Evolutionary conservation across 2,888 invertebrate genomes (phyloP), one percentile per base, ranked within the genome.

Genomic region (Steinernema carpocapsae): DNA sequence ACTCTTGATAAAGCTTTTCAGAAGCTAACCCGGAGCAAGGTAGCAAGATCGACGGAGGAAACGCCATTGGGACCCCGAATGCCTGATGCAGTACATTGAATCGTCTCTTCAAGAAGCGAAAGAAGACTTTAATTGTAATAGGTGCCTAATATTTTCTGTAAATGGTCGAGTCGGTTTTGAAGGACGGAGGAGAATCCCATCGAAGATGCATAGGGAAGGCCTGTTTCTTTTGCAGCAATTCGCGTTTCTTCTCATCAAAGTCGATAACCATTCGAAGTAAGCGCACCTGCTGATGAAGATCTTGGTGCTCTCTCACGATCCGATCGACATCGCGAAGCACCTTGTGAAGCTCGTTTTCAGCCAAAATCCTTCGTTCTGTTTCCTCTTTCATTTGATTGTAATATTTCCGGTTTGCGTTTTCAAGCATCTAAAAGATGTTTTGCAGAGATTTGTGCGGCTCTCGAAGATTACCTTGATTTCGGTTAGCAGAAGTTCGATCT

Each of bases 391-490:
- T 17, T 26, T 7, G 26, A 12, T 56, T 6, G 56, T 26, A 56
- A 19, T 56, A 56, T 19, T 26, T 56, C 56, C 26, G 56, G 2
- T 14, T 56, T 26, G 56, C 22, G 56, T 56, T 56, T 26, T 56
- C 56, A 22, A 56, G 56, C 19, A 56, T 24, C 56, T 56, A 26
- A 24, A 56, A 4, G 26, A 12, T 6, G 6, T 10, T 19, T 6
- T 56, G 12, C 22, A 19, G 22, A 6, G 56, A 56, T 12, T 7
- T 6, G 56, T 14, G 14, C 12, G 4, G 12, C 17, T 17, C 2
- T 14, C 56, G 26, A 22, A 22, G 22, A 10, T 56, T 19, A 56
- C 56, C 56, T 56, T 56, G 14, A 56, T 56, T 26, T 56, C 56
- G 6, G 56, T 56, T 6, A 56, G 56, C 6, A 56, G 26, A 24